Evolutionary conservation across 2,888 invertebrate species (phyloP).

Genomic region (Tromatobia lineatoria): DNA sequence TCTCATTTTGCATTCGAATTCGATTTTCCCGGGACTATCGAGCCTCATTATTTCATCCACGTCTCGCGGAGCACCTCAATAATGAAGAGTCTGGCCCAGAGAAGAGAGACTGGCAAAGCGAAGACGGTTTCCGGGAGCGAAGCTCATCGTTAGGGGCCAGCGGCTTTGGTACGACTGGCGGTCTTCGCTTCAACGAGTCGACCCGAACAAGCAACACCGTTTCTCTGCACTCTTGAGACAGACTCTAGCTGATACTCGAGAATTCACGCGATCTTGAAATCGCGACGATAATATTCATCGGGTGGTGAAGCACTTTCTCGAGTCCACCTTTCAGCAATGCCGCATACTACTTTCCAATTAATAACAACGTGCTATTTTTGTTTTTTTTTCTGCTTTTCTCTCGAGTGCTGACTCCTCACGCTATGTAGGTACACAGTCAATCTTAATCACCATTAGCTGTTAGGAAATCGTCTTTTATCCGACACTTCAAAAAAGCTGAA

Average conservation of each 20-base stretch:
- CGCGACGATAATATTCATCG: conserved; percentile 20
- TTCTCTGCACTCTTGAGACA: conserved; percentile 39
- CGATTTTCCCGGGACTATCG: conserved; percentile 51
- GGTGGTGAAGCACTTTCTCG: conserved; percentile 12
- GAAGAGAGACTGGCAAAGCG: conserved; percentile 17
- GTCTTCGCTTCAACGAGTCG: conserved; percentile 35
- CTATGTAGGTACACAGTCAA: too few species aligned
- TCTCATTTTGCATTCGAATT: conserved; percentile 51
- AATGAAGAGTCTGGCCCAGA: conserved; percentile 42
- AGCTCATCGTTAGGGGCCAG: conserved; percentile 53
- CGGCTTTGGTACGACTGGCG: conserved; percentile 16
- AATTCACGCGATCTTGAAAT: conserved; percentile 31
- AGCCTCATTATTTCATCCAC: conserved; percentile 64
- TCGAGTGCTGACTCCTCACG: not conserved
- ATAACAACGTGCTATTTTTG: not conserved
- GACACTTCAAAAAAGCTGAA: not conserved
- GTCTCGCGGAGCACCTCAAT: conserved; percentile 54
- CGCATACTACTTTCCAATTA: conserved; percentile 28
- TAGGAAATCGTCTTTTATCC: not conserved
- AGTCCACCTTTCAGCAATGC: conserved; percentile 9
- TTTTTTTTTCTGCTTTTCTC: not conserved
- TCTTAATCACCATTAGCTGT: not conserved
- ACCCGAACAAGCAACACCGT: conserved; percentile 40
- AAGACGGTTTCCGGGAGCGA: conserved; percentile 43
- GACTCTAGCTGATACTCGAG: conserved; percentile 13